phyloP scores from a whole-genome alignment of 2,888 invertebrate species.

The Cantharis lateralis region DNA sequence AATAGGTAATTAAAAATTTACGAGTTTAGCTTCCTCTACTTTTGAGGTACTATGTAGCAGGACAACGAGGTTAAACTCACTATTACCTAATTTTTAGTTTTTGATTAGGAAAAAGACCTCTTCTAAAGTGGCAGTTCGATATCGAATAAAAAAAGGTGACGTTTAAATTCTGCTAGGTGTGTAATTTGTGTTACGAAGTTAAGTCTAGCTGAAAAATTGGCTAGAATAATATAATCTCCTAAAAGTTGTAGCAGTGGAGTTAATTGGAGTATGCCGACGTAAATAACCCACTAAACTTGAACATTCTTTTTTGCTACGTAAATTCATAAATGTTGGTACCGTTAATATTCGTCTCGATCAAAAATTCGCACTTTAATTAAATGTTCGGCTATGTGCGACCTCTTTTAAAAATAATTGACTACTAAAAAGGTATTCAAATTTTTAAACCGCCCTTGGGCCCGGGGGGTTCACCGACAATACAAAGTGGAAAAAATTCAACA shows the following conservation, averaged over 20 bases:
- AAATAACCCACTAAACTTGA: conserved; percentile 15
- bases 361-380: background rate
- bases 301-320: background rate
- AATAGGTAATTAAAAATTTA: background rate
- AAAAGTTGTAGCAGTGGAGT: background rate
- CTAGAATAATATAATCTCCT: background rate
- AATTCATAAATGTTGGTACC: background rate
- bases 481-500: background rate
- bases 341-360: background rate
- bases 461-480: background rate
- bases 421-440: background rate
- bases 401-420: background rate
- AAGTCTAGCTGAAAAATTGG: conserved; percentile 5
- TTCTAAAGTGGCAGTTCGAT: no score
- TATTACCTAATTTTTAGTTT: no score
- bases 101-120: no score
- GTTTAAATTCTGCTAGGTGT: conserved; percentile 3
- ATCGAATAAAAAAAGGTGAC: no score
- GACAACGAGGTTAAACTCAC: background rate
- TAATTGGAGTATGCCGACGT: conserved; percentile 3
- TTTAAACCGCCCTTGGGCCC: background rate
- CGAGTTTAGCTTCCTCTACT: background rate
- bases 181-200: conserved; percentile 14
- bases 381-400: background rate
- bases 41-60: background rate